Base-by-base conservation (phyloP, 2,888 invertebrate genomes). In the Bellardia pandia region DNA sequence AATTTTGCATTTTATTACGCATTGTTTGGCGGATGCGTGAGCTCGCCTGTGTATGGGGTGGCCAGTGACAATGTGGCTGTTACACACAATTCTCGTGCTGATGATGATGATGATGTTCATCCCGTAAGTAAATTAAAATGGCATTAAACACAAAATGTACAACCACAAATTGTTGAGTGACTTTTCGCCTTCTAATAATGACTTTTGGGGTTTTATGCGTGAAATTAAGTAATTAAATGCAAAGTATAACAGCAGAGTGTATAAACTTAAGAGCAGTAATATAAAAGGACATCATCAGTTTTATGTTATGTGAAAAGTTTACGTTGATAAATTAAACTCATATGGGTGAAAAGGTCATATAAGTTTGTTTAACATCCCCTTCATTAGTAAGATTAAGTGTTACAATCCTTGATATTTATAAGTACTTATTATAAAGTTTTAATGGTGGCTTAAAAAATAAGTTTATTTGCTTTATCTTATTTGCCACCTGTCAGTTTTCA, bases 161-260 rank as follows among this genome's bases (percentile, higher is more conserved):
- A 68, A 68, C 66, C 74, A 77, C 81, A 81, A 45, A 56, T 56
- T 75, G 74, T 71, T 66, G n/a, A 71, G 75, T 75, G 79, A 83
- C 56, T 81, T 79, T 69, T 72, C 51, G 40, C 6, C 48, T 66
- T 69, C 23, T 80, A 77, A 88, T 83, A 85, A 89, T 86, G 86
- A 86, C 88, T 89, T 89, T 78, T 88, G 89, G 87, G 86, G 81
- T 45, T 78, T 87, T 82, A 90, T 91, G 92, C 93, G 91, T 92
- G 92, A 92, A 93, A 92, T 92, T 89, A 91, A 91, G 92, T 91
- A 91, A 93, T 92, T 92, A 91, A 91, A 89, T 89, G 88, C 62
- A 66, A 76, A 74, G 6, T 37, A 6, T 37, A 37, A 6, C 40
- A 45, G 4, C 33, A 62, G 45, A 66, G 74, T 56, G 53, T 9